Base-by-base conservation (phyloP, 2,113 vertebrate species). In the Entelurus aequoreus region DNA sequence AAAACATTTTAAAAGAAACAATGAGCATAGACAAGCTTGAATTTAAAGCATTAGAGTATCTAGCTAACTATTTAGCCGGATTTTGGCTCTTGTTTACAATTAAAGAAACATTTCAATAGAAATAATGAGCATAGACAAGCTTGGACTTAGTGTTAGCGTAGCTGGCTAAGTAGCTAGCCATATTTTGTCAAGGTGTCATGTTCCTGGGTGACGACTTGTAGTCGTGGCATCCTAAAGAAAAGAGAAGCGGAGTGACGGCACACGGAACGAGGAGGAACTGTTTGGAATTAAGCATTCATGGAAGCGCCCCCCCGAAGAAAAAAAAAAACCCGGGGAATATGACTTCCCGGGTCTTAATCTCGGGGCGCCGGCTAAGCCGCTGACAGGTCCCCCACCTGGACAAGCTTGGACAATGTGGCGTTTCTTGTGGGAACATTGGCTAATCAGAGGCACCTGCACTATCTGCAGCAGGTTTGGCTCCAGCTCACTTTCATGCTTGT, bases 361-460 rank as follows among this genome's bases (percentile, higher is more conserved):
- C 73, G 65, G 76, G 90, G 88, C 87, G 21, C 84, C 71, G 85
- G 83, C 87, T 91, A 90, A 91, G 87, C 88, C 83, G 75, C 82
- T 92, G 91, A 92, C 91, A 90, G 91, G 89, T 91, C 89, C 91
- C 87, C 91, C 91, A 91, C 90, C 91, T 90, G 89, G 91, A 92
- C 91, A 92, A 90, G 89, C 85, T 87, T 89, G 91, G 91, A 92
- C 91, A 91, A 90, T 90, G 89, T 89, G 89, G 85, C 65, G 84
- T 89, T 91, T 92, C 89, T 42, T 83, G 79, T 73, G 80, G 84
- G 87, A 92, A 91, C 89, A 90, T 80, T 85, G 82, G 74, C 42
- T 64, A 88, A 92, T 89, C 91, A 88, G 90, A 89, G 85, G 86
- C 91, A 90, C 88, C 91, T 90, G 88, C 87, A 89, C 90, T 88